Percentiles rank a stretch among this genome's conserved stretches.
Evolutionary conservation across 1,140 invertebrate species (phyloP).

Genomic region (honey bee (Apis mellifera)): DNA sequence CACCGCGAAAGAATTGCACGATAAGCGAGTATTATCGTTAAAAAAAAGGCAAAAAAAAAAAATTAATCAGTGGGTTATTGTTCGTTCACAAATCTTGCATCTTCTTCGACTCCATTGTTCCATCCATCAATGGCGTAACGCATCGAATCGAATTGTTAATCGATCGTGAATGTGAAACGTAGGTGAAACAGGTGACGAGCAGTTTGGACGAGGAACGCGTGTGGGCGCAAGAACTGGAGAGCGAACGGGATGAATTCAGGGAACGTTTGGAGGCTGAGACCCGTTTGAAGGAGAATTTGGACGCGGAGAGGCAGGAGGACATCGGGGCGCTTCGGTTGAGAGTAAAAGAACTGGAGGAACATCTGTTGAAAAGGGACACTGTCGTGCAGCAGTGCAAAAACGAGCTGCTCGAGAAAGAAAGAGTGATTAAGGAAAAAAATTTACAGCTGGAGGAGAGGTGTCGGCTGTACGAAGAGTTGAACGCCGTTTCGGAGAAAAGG

Average conservation of each 20-base stretch:
- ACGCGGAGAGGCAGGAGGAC: slow-evolving; percentile 66
- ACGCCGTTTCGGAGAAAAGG: slow-evolving; percentile 72
- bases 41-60: background rate
- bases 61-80: slow-evolving; percentile 37
- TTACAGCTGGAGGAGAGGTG: slow-evolving; percentile 73
- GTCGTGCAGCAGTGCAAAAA: slow-evolving; percentile 71
- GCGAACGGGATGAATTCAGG: slow-evolving; percentile 73
- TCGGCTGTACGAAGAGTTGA: slow-evolving; percentile 72
- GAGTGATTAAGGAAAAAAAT: slow-evolving; percentile 74
- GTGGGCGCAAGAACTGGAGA: slow-evolving; percentile 76
- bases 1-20: background rate
- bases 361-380: slow-evolving; percentile 73
- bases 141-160: too few species aligned
- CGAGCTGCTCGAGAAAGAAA: slow-evolving; percentile 73
- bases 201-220: slow-evolving; percentile 76
- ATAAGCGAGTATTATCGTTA: slow-evolving; percentile 20
- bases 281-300: slow-evolving; percentile 66
- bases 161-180: slow-evolving; percentile 6
- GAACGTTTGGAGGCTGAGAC: slow-evolving; percentile 71
- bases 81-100: background rate
- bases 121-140: too few species aligned
- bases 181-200: slow-evolving; percentile 75
- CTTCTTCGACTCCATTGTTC: too few species aligned
- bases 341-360: slow-evolving; percentile 78
- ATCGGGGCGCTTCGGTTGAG: slow-evolving; percentile 69